A percentile compares a stretch with the other conserved stretches of the same genome.
These are phyloP conservation scores for Theristus sp. DNA, from an alignment of 2,888 invertebrate species.

Conservation along the genomic window DNA sequence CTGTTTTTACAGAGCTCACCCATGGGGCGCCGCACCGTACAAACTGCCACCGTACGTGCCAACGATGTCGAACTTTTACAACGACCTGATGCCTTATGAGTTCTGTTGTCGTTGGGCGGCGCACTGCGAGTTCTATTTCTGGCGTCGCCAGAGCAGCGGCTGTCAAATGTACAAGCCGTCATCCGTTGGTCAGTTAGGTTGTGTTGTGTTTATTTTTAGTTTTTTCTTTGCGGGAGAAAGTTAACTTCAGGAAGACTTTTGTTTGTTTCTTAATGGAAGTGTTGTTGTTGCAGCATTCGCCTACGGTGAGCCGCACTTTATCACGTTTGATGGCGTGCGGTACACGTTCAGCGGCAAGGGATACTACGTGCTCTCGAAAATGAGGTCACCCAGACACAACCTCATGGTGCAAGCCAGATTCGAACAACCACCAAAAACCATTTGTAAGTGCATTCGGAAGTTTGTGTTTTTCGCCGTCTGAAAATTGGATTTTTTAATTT, in stretches of 20 bases:
- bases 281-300: slow-evolving; percentile 44
- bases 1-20: slow-evolving; percentile 3
- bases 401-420: slow-evolving; percentile 17
- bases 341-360: slow-evolving; percentile 87
- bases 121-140: slow-evolving; percentile 84
- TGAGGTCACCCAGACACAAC: slow-evolving; percentile 11
- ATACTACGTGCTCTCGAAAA: slow-evolving; percentile 52
- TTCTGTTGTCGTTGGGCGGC: slow-evolving; percentile 72
- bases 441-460: too few relatives aligned
- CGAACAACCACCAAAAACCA: slow-evolving; percentile 20
- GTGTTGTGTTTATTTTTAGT: background rate
- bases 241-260: background rate
- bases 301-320: slow-evolving; percentile 79
- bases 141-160: slow-evolving; percentile 69
- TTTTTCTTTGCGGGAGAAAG: background rate
- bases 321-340: slow-evolving; percentile 68
- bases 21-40: slow-evolving; percentile 8
- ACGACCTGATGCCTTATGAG: slow-evolving; percentile 59
- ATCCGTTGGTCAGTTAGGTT: slow-evolving; percentile 44
- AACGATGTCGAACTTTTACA: slow-evolving; percentile 79
- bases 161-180: slow-evolving; percentile 87
- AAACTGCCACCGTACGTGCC: slow-evolving; percentile 42
- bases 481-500: background rate
- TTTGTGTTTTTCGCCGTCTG: too few relatives aligned
- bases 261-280: too few relatives aligned